Percentiles rank a stretch among this genome's conserved stretches.
Conservation (phyloP, 1,140 invertebrate species). For the Ganaspis sp. region DNA sequence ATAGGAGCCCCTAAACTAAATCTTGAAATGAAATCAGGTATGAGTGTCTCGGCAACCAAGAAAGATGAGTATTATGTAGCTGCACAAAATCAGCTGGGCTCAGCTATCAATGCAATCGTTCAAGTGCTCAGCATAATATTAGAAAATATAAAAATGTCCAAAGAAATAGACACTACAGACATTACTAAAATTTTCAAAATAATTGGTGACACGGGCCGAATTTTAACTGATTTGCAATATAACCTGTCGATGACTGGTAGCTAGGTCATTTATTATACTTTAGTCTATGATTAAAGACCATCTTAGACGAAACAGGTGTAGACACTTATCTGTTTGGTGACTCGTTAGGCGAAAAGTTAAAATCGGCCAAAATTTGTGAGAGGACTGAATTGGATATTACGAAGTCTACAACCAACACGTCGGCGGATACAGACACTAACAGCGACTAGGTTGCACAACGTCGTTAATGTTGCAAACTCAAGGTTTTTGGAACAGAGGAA, state of each 20-base stretch:
- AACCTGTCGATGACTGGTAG: not conserved
- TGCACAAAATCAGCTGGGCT: not conserved
- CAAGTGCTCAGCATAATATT: not conserved
- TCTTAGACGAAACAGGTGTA: constrained; percentile 31
- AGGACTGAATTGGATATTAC: constrained; percentile 33
- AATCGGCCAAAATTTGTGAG: constrained; percentile 39
- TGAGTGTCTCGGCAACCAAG: not conserved
- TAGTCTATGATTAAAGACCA: constrained; percentile 10
- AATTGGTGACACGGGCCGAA: no score
- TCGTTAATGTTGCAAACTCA: no score
- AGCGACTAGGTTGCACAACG: no score
- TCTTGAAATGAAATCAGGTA: not conserved
- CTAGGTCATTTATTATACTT: not conserved
- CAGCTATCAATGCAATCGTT: not conserved
- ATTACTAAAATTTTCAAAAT: not conserved
- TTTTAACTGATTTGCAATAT: not conserved
- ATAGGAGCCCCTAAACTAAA: no score
- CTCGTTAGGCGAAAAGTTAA: constrained; percentile 42
- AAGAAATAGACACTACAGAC: not conserved
- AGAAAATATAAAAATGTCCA: not conserved
- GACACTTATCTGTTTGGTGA: constrained; percentile 34
- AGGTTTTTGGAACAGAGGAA: no score
- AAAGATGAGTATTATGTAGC: not conserved
- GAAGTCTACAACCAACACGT: no score
- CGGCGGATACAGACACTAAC: no score